phyloP scores from a whole-genome alignment of 2,113 vertebrate species.

The Epinephelus lanceolatus region DNA sequence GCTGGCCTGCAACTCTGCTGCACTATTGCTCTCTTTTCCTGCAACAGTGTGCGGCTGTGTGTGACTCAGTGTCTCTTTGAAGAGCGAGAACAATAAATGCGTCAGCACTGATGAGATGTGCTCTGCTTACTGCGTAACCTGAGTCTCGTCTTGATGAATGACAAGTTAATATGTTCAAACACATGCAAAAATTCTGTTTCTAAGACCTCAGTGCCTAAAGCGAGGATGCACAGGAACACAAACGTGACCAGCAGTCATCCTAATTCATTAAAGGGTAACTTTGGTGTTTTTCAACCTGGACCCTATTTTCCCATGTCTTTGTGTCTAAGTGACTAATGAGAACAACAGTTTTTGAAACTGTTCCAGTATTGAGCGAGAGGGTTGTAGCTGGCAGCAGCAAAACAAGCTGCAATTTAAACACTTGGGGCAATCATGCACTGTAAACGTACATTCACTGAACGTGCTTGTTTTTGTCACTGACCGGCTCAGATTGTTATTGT shows the following conservation, averaged over 20 bases:
- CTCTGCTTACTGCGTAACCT: neutral
- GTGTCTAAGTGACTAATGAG: too few species aligned
- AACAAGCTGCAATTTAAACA: too few species aligned
- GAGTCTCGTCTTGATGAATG: neutral
- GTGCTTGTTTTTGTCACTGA: too few species aligned
- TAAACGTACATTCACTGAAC: too few species aligned
- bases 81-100: conserved; percentile 20
- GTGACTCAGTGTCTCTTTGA: conserved; percentile 23
- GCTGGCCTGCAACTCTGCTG: conserved; percentile 12
- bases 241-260: neutral
- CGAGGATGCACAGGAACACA: neutral
- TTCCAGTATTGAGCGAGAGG: too few species aligned
- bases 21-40: conserved; percentile 51
- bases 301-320: too few species aligned
- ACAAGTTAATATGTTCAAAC: neutral
- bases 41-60: conserved; percentile 37
- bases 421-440: too few species aligned
- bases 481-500: too few species aligned
- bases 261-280: neutral
- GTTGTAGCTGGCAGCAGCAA: too few species aligned
- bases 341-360: too few species aligned
- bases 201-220: neutral
- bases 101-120: conserved; percentile 3
- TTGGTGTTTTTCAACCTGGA: too few species aligned
- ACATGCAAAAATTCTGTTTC: neutral